Evolutionary conservation across 2,888 invertebrate species (phyloP).

Genomic region (Seladonia tumulorum): DNA sequence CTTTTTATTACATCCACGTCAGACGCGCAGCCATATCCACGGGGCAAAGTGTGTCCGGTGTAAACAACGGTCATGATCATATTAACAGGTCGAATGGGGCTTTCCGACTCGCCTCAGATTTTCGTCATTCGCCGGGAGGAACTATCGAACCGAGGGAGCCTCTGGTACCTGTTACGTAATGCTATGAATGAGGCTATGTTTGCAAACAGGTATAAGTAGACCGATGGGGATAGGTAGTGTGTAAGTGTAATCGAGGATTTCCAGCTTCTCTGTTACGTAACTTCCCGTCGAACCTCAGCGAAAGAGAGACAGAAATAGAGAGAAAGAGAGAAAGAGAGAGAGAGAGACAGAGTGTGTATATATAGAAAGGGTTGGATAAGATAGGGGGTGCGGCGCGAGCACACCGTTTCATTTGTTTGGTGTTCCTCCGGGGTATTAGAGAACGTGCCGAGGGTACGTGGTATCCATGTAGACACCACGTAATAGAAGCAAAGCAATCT

Average conservation of each 20-base stretch:
- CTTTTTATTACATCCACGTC: constrained; percentile 19
- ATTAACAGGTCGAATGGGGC: constrained; percentile 45
- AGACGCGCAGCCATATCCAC: neutral
- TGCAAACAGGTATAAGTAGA: constrained; percentile 6
- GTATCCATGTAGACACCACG: constrained; percentile 78
- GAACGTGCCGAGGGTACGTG: constrained; percentile 79
- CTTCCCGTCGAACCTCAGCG: constrained; percentile 66
- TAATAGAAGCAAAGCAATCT: constrained; percentile 82
- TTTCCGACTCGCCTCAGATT: neutral
- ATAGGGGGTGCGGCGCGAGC: constrained; percentile 44
- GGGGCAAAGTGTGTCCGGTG: constrained; percentile 21
- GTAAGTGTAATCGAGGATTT: constrained; percentile 65
- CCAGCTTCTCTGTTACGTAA: constrained; percentile 69
- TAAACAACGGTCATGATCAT: constrained; percentile 49
- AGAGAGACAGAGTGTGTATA: neutral
- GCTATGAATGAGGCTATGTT: neutral
- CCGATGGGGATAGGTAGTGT: constrained; percentile 15
- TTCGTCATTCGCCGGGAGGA: neutral
- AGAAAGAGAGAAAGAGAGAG: neutral
- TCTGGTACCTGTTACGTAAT: constrained; percentile 36
- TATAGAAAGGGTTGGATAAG: constrained; percentile 22
- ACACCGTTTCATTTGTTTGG: constrained; percentile 79
- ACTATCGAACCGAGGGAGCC: constrained; percentile 12
- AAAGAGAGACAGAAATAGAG: constrained; percentile 14
- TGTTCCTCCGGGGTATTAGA: constrained; percentile 79